These are phyloP conservation scores for Bellardia pandia DNA, from an alignment of 2,888 invertebrate genomes.

Conservation along the genomic window DNA sequence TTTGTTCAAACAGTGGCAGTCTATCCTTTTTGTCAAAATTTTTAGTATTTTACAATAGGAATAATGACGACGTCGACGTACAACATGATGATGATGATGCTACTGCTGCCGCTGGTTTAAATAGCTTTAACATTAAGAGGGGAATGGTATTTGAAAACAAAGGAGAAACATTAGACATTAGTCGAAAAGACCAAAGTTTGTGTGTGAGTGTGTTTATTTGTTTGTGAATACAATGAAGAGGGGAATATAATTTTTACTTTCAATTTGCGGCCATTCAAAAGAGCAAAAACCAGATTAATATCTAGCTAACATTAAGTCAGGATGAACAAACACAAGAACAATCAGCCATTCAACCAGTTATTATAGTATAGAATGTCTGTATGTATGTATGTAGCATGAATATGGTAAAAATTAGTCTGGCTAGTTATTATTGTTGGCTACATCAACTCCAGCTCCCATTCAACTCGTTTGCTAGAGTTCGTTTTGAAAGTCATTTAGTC, in stretches of 20 bases:
- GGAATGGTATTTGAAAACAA: constrained; percentile 29
- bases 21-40: neutral
- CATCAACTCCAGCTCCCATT: constrained; percentile 29
- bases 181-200: constrained; percentile 35
- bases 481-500: constrained; percentile 70
- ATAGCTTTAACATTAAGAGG: constrained; percentile 32
- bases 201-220: constrained; percentile 15
- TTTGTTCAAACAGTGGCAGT: constrained; percentile 48
- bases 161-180: constrained; percentile 52
- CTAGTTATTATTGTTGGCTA: constrained; percentile 11
- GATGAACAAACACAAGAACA: constrained; percentile 48
- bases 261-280: constrained; percentile 77
- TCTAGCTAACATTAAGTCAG: constrained; percentile 66
- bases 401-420: constrained; percentile 54
- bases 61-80: constrained; percentile 41
- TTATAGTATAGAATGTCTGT: constrained; percentile 4
- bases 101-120: constrained; percentile 35
- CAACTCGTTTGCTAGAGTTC: constrained; percentile 66
- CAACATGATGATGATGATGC: constrained; percentile 9
- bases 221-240: constrained; percentile 19
- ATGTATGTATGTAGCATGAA: constrained; percentile 32
- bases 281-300: constrained; percentile 71
- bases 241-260: constrained; percentile 75
- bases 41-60: constrained; percentile 48
- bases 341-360: constrained; percentile 77